Conservation (phyloP, 2,113 vertebrate species). For the Ciconia boyciana region DNA sequence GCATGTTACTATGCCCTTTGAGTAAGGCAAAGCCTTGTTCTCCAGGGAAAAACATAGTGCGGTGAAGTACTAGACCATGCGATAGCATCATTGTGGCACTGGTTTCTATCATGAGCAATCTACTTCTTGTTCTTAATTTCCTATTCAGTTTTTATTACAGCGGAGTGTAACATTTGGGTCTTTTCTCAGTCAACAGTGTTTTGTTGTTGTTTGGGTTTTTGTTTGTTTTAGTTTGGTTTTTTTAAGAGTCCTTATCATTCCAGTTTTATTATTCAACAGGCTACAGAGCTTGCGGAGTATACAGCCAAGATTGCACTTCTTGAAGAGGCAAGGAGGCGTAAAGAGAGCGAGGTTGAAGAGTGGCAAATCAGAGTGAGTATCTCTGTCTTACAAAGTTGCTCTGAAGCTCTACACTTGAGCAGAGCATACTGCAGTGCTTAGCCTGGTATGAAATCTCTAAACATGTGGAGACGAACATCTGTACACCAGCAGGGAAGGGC, state of each 20-base stretch:
- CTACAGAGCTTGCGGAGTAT: slow-evolving; percentile 89
- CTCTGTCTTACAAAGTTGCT: neutral
- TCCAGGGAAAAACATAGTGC: neutral
- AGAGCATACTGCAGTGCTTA: neutral
- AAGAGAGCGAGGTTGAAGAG: slow-evolving; percentile 86
- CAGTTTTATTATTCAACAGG: slow-evolving; percentile 58
- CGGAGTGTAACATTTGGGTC: neutral
- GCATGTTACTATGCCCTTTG: neutral
- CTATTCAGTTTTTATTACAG: neutral
- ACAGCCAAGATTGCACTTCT: slow-evolving; percentile 86
- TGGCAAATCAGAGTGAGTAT: slow-evolving; percentile 89
- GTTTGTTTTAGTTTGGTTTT: neutral
- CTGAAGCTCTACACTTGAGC: neutral
- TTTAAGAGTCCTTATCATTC: neutral
- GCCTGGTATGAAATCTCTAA: neutral
- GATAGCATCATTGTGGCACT: neutral
- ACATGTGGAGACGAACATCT: neutral
- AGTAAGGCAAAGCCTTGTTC: neutral
- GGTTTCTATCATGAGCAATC: neutral
- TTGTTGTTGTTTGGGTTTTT: neutral
- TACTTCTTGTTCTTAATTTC: neutral
- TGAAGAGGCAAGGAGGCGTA: slow-evolving; percentile 86
- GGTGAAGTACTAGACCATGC: neutral
- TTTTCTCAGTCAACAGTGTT: neutral
- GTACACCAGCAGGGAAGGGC: neutral